Percentiles rank a stretch among this genome's conserved stretches.
phyloP scores from a whole-genome alignment of 2,888 invertebrate species.

The Lycophotia porphyrea region DNA sequence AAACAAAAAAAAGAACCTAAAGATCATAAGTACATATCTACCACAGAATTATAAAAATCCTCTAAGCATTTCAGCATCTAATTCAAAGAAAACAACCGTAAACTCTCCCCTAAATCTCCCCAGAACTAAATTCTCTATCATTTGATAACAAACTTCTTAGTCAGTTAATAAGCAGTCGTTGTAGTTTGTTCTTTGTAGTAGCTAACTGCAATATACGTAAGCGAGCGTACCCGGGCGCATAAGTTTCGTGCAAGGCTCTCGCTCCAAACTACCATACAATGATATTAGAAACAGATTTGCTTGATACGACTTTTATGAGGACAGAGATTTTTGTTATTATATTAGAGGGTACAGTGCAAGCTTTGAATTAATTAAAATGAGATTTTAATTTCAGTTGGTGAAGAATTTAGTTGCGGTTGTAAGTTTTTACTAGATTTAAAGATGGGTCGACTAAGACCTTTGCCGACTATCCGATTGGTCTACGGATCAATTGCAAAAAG shows the following conservation, averaged over 20 bases:
- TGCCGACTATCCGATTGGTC: no score
- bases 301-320: constrained; percentile 75
- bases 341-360: constrained; percentile 9
- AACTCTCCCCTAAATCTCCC: not conserved
- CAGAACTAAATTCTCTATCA: constrained; percentile 31
- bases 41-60: no score
- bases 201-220: constrained; percentile 66
- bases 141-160: constrained; percentile 39
- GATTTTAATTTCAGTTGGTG: not conserved
- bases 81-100: constrained; percentile 4
- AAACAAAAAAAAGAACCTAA: no score
- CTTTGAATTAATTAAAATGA: constrained; percentile 40
- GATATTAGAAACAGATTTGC: constrained; percentile 80
- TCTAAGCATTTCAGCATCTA: no score
- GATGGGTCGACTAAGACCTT: no score
- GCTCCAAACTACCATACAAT: constrained; percentile 70
- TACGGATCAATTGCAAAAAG: no score
- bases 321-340: constrained; percentile 62
- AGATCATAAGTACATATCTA: no score
- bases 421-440: not conserved
- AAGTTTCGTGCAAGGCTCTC: constrained; percentile 61
- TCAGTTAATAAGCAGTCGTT: constrained; percentile 39
- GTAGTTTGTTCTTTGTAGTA: constrained; percentile 34
- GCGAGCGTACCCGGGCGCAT: constrained; percentile 34
- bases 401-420: not conserved